Percentiles rank a stretch among this genome's conserved stretches.
These are phyloP conservation scores for Aptenodytes patagonicus DNA, from an alignment of 2,113 vertebrate genomes.

Conservation along the genomic window DNA sequence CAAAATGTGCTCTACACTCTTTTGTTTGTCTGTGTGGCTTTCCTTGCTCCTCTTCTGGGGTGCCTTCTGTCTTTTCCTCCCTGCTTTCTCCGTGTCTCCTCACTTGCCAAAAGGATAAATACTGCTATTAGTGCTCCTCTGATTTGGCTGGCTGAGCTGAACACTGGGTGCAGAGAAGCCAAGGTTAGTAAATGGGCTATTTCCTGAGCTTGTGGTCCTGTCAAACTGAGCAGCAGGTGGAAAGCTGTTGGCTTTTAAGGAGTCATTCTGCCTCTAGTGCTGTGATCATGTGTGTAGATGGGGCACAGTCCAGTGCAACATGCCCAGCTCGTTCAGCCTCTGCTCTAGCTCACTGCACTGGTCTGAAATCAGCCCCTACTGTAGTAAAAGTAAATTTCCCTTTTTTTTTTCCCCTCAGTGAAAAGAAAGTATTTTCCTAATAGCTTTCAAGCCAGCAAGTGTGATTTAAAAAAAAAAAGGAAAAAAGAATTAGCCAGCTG, in stretches of 20 bases:
- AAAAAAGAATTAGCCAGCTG: background rate
- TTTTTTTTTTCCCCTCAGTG: rapidly evolving
- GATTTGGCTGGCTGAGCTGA: background rate
- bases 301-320: background rate
- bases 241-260: background rate
- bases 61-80: background rate
- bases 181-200: background rate
- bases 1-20: background rate
- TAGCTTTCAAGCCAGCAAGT: background rate
- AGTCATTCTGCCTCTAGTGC: background rate
- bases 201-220: background rate
- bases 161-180: background rate
- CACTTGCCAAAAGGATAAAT: background rate
- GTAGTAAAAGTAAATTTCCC: background rate
- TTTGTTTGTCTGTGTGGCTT: background rate
- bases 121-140: background rate
- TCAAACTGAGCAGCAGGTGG: background rate
- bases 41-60: background rate
- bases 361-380: background rate
- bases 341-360: background rate
- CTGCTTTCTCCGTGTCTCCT: background rate
- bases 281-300: background rate
- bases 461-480: background rate
- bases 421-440: background rate
- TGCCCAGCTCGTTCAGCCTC: background rate